Evolutionary conservation across 1,140 invertebrate species (phyloP).

Genomic region (Drosophila nannoptera): DNA sequence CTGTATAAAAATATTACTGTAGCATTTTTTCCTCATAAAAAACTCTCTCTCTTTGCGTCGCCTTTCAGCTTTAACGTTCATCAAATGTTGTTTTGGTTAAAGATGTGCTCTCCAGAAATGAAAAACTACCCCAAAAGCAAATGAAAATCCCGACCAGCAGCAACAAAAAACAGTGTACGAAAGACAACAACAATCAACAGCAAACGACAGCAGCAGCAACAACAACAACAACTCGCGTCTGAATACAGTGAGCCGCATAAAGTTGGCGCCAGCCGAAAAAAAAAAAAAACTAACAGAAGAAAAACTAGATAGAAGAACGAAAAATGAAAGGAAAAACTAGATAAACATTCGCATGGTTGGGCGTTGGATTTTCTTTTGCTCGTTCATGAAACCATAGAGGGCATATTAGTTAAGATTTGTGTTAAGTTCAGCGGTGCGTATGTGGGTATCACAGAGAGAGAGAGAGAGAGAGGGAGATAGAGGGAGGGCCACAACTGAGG

Average conservation of each 20-base stretch:
- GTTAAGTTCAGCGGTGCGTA: neutral
- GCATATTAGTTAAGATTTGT: neutral
- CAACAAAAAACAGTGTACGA: constrained; percentile 15
- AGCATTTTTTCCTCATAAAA: too few species aligned
- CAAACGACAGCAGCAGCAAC: neutral
- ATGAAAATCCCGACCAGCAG: constrained; percentile 31
- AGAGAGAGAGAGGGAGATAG: too few species aligned
- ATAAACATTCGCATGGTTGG: constrained; percentile 19
- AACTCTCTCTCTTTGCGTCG: too few species aligned
- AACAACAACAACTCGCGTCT: constrained; percentile 38
- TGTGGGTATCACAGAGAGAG: neutral
- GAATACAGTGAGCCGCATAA: constrained; percentile 49
- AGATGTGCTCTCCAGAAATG: neutral
- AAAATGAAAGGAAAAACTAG: constrained; percentile 17
- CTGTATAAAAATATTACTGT: too few species aligned
- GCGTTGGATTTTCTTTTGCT: neutral
- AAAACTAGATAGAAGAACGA: constrained; percentile 8
- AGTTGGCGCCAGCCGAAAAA: constrained; percentile 62
- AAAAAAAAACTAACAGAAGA: neutral
- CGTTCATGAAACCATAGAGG: neutral
- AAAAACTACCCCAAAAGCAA: constrained; percentile 8
- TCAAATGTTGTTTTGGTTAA: constrained; percentile 1
- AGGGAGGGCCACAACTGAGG: too few species aligned
- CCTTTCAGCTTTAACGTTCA: too few species aligned
- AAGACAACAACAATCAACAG: neutral